Evolutionary conservation across 2,888 invertebrate species (phyloP).

Genomic region (Coelogynopora nodosa): DNA sequence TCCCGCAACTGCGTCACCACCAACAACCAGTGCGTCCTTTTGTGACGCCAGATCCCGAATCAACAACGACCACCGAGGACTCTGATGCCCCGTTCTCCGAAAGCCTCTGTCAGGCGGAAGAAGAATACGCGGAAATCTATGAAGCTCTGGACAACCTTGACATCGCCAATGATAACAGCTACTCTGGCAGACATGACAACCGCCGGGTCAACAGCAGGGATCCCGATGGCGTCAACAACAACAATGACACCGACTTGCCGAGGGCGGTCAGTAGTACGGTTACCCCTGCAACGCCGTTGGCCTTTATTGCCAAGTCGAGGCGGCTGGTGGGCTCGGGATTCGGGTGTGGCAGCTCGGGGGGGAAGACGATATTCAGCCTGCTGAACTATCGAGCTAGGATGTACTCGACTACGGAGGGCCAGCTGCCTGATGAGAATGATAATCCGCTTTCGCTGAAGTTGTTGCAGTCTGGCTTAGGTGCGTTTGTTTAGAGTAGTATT

Average conservation of each 20-base stretch:
- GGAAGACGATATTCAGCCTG: not conserved
- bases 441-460: not conserved
- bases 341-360: not conserved
- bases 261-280: not conserved
- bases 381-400: not conserved
- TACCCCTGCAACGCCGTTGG: not conserved
- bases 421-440: not conserved
- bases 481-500: not conserved
- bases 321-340: not conserved
- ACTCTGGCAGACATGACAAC: not conserved
- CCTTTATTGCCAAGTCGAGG: not conserved
- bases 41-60: no score
- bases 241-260: not conserved
- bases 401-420: not conserved
- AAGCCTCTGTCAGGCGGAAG: not conserved
- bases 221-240: not conserved
- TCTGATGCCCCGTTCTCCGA: not conserved
- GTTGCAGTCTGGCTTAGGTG: not conserved
- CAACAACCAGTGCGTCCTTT: not conserved
- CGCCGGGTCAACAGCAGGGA: not conserved
- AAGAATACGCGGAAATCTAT: constrained; percentile 4
- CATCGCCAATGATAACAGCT: not conserved
- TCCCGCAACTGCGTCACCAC: not conserved
- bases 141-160: not conserved
- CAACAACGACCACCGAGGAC: not conserved